Percentiles rank a stretch among this genome's conserved stretches.
Conservation (phyloP, 1,140 invertebrate species). For the Gyrodactylus bullatarudis region DNA sequence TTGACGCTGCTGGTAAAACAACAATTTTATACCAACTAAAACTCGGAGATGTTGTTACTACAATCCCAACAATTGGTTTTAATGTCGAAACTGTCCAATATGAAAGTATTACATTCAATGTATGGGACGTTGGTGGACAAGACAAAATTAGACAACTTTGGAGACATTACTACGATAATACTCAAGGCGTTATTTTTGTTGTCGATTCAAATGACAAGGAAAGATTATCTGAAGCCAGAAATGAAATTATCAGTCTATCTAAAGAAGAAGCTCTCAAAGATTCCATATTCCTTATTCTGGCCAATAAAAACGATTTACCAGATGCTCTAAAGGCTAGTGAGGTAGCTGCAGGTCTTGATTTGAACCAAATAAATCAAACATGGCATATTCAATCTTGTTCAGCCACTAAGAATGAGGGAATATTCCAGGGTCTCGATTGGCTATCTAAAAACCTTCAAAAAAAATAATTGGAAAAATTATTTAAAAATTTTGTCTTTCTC, state of each 20-base stretch:
- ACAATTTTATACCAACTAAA: slow-evolving; percentile 88
- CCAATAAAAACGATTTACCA: slow-evolving; percentile 93
- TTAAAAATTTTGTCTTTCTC: no score
- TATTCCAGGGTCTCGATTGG: not conserved
- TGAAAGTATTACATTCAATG: slow-evolving; percentile 20
- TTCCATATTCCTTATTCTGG: slow-evolving; percentile 78
- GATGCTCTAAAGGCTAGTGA: slow-evolving; percentile 87
- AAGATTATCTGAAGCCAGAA: slow-evolving; percentile 62
- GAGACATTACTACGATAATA: slow-evolving; percentile 17
- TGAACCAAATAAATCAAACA: slow-evolving; percentile 26
- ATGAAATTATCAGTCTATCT: slow-evolving; percentile 74
- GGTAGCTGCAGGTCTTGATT: slow-evolving; percentile 62
- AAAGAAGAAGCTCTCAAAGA: slow-evolving; percentile 89
- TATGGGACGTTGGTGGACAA: slow-evolving; percentile 23
- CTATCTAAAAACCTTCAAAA: not conserved
- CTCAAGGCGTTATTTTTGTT: slow-evolving; percentile 38
- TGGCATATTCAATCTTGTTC: not conserved
- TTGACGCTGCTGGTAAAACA: slow-evolving; percentile 85
- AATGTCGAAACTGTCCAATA: slow-evolving; percentile 15
- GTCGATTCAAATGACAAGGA: slow-evolving; percentile 84
- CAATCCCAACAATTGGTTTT: slow-evolving; percentile 55
- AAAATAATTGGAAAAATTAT: no score
- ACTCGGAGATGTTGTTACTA: slow-evolving; percentile 77
- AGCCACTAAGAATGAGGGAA: not conserved
- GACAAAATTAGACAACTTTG: slow-evolving; percentile 19